A percentile compares a stretch with the other conserved stretches of the same genome.
Conservation (phyloP, 2,113 vertebrate species). For the Cathartes aura region DNA sequence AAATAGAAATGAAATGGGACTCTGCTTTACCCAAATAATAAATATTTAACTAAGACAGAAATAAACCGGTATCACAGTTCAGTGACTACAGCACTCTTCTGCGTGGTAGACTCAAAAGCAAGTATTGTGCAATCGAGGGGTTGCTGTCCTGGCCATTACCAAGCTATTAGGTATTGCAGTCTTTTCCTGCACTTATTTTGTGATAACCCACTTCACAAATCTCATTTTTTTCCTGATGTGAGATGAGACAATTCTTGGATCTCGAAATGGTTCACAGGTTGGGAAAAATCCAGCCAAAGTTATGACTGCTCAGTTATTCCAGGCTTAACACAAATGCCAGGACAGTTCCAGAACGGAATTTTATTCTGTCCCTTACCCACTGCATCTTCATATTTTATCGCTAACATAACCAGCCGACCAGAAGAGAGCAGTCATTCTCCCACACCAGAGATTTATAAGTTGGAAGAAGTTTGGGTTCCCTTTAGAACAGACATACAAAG, state of each 20-base stretch:
- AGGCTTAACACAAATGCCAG: neutral
- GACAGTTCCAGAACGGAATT: neutral
- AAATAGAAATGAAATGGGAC: neutral
- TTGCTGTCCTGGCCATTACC: neutral
- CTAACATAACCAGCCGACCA: neutral
- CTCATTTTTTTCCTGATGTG: neutral
- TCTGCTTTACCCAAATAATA: neutral
- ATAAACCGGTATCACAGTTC: neutral
- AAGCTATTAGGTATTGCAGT: fast-evolving
- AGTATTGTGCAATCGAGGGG: fast-evolving
- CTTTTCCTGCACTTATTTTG: neutral
- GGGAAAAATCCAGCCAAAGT: neutral
- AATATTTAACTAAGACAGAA: neutral
- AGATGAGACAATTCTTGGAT: neutral
- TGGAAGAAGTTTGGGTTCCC: neutral
- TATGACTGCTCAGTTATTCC: neutral
- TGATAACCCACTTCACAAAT: neutral
- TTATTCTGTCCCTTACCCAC: neutral
- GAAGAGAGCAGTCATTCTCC: neutral
- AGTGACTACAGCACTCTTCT: neutral
- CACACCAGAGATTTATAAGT: neutral
- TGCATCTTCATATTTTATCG: neutral
- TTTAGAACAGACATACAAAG: slow-evolving; percentile 33
- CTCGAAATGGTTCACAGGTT: fast-evolving
- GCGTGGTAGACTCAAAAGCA: neutral